Evolutionary conservation across 2,113 vertebrate species (phyloP), one percentile per base, ranked within the genome.

Genomic region (Oreochromis tanganicae): DNA sequence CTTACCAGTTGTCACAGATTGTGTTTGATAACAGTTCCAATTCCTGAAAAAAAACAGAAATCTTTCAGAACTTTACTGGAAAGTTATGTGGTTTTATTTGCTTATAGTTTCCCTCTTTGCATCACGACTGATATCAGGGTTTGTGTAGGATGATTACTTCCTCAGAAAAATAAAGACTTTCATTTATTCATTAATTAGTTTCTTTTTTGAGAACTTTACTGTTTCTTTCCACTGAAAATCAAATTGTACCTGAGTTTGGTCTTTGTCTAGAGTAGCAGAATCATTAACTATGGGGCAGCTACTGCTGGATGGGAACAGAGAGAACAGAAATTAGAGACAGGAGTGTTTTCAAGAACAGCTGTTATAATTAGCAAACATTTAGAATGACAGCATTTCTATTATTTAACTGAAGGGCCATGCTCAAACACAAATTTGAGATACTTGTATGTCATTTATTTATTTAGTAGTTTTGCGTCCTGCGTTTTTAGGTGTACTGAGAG

Each of bases 241-340:
- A 57, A 81, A 87, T 50, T 75, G 11, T 94, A 96, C 96, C 95
- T 95, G 89, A 56, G 63, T 29, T 68, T 71, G 38, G 41, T 84
- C 68, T 16, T 6, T 43, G 24, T 82, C 43, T 68, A 21, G 59
- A 75, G 34, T 56, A 29, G 41, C 24, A 57, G 88, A 84, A 12
- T 71, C 11, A 90, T 90, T 81, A 85, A 80, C 56, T 79, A 10
- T 29, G 43, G 8, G 36, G 71, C 81, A 91, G 46, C 4, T 7
- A 14, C 8, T 56, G 19, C 95, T 96, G 83, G 66, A 84, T 34
- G 73, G 54, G 29, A 90, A 84, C 83, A 95, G 19, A 95, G 55
- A 93, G 75, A 80, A 94, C 34, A 93, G 14, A 73, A 36, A 87
- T 91, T 68, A 88, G 17, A 83, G 24, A 13, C 48, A 24, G 12